phyloP scores from a whole-genome alignment of 2,113 vertebrate genomes.

The Callithrix jacchus region DNA sequence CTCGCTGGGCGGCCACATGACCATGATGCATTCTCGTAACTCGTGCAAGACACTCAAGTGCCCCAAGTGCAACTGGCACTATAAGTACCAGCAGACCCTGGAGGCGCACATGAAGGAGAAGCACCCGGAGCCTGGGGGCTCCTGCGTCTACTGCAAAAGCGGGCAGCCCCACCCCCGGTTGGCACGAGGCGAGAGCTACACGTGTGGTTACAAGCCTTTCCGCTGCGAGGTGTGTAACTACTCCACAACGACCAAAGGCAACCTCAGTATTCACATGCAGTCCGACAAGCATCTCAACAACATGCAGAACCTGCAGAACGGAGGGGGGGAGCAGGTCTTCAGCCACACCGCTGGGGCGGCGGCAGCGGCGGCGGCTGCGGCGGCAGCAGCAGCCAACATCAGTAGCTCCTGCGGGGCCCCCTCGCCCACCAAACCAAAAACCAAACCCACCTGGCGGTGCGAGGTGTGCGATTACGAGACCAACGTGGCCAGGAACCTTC shows the following conservation, averaged over 20 bases:
- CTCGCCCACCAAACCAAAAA: conserved; percentile 98
- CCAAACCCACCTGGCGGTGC: conserved; percentile 98
- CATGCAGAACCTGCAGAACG: conserved; percentile 99
- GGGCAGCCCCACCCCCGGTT: conserved; percentile 97
- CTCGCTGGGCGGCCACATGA: conserved; percentile 99
- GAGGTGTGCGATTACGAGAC: conserved; percentile 99
- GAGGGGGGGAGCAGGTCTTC: conserved; percentile 95
- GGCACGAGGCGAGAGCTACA: conserved; percentile 98
- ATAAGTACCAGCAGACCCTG: conserved; percentile 99
- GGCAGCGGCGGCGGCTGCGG: conserved; percentile 87
- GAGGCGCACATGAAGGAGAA: conserved; percentile 99
- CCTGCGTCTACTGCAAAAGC: conserved; percentile 95
- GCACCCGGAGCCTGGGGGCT: conserved; percentile 96
- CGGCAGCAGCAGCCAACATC: conserved; percentile 88
- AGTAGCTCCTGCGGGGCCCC: conserved; percentile 92
- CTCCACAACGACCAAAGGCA: conserved; percentile 99
- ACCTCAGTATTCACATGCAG: conserved; percentile 99
- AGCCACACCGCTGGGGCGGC: conserved; percentile 91
- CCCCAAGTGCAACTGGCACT: conserved; percentile 99
- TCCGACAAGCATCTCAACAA: conserved; percentile 99
- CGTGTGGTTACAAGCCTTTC: conserved; percentile 99
- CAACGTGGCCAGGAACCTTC: conserved; percentile 97
- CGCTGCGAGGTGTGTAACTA: conserved; percentile 99
- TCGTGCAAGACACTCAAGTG: conserved; percentile 99
- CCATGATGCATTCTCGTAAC: conserved; percentile 99